Evolutionary conservation across 2,113 vertebrate genomes (phyloP).

Genomic region (Ia io): DNA sequence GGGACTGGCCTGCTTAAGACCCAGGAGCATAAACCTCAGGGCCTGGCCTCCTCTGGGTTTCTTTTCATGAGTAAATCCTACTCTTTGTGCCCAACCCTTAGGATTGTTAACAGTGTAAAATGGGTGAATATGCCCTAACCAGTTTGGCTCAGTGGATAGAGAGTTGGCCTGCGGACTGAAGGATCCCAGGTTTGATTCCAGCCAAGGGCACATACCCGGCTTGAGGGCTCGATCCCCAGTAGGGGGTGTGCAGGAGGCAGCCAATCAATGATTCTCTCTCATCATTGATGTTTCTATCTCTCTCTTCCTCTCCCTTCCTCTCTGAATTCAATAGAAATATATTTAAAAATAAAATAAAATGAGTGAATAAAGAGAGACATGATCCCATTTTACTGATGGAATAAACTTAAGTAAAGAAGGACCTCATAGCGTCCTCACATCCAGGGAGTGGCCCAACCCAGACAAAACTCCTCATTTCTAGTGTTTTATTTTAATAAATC

Average conservation of each 20-base stretch:
- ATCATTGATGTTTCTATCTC: no score
- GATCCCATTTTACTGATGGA: not conserved
- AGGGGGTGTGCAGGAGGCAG: no score
- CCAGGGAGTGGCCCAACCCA: not conserved
- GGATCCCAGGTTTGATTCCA: no score
- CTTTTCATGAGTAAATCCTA: constrained; percentile 9
- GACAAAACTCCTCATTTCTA: not conserved
- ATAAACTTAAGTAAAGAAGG: not conserved
- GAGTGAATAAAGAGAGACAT: not conserved
- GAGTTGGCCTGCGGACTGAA: no score
- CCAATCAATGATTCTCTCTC: no score
- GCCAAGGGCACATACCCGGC: no score
- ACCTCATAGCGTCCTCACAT: not conserved
- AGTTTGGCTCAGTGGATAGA: no score
- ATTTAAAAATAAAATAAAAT: not conserved
- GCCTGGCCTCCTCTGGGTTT: not conserved
- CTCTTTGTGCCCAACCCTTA: not conserved
- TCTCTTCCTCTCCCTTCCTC: no score
- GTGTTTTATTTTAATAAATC: not conserved
- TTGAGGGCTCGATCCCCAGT: no score
- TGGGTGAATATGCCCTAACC: not conserved
- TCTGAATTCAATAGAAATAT: no score
- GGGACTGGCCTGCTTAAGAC: constrained; percentile 13
- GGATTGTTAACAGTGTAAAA: not conserved
- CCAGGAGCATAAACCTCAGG: not conserved